Evolutionary conservation across 2,113 vertebrate species (phyloP).

Genomic region (Eublepharis macularius): DNA sequence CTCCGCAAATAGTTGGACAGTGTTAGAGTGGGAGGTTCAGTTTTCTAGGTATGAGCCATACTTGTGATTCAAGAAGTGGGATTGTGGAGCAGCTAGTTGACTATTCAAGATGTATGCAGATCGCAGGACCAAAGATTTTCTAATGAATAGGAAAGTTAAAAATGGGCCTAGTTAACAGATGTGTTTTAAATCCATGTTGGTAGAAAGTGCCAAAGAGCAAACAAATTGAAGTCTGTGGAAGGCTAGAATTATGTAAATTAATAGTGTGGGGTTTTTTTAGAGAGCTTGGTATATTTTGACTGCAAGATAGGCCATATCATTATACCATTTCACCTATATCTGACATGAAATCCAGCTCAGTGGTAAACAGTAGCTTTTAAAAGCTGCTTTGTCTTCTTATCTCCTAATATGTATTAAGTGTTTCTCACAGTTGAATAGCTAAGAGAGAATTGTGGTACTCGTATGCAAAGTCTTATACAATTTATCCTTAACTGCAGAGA

Average conservation of each 20-base stretch:
- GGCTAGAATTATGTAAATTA: not conserved
- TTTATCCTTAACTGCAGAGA: not conserved
- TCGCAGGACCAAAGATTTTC: not conserved
- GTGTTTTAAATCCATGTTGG: not conserved
- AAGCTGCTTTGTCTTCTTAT: not conserved
- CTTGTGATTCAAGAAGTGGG: not conserved
- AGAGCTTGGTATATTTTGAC: not conserved
- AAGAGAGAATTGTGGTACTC: not conserved
- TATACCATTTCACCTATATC: not conserved
- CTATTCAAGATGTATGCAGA: not conserved
- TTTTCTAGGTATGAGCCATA: not conserved
- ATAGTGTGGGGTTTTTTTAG: not conserved
- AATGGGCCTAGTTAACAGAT: not conserved
- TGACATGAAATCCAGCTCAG: not conserved
- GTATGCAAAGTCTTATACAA: not conserved
- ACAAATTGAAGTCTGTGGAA: not conserved
- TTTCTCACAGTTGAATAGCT: not conserved
- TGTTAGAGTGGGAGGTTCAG: not conserved
- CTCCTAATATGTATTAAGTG: not conserved
- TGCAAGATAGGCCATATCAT: not conserved
- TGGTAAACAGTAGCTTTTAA: not conserved
- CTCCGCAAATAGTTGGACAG: not conserved
- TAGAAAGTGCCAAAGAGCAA: not conserved
- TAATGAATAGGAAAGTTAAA: not conserved
- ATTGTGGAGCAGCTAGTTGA: not conserved